Percentiles rank a stretch among this genome's conserved stretches.
phyloP scores from a whole-genome alignment of 2,797 vertebrate species.

The Ctenopoma kingsleyae region DNA sequence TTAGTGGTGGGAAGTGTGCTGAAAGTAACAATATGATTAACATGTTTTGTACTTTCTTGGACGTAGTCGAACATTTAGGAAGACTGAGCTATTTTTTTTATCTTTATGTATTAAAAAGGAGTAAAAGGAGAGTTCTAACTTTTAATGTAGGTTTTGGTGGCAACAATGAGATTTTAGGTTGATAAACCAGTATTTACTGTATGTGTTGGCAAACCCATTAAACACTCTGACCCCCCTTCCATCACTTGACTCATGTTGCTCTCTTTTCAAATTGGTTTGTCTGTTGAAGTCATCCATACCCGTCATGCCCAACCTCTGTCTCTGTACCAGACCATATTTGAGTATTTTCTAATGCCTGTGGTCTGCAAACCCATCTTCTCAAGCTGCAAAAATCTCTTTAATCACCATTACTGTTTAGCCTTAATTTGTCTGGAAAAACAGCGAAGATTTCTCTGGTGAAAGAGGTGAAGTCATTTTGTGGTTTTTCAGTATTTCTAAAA shows the following conservation, averaged over 20 bases:
- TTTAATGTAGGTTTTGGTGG: background rate
- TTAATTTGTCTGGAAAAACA: conserved; percentile 38
- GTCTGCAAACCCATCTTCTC: conserved; percentile 17
- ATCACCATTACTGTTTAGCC: conserved; percentile 34
- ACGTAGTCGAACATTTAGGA: background rate
- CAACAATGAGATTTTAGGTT: background rate
- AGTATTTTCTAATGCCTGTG: conserved; percentile 29
- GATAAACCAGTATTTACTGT: background rate
- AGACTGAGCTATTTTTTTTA: background rate
- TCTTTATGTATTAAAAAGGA: background rate
- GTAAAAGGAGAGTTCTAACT: background rate
- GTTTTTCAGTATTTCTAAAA: conserved; percentile 2
- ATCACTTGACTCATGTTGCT: conserved; percentile 29
- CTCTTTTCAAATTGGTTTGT: conserved; percentile 18
- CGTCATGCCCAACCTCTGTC: conserved; percentile 41
- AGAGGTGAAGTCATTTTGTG: conserved; percentile 31
- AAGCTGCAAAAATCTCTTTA: conserved; percentile 20
- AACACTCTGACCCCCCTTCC: conserved; percentile 3
- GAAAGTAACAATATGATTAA: background rate
- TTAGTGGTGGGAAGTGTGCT: background rate
- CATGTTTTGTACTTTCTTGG: background rate
- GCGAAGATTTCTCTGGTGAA: conserved; percentile 16
- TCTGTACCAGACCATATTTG: conserved; percentile 34
- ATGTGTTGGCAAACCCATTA: background rate
- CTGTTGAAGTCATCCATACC: conserved; percentile 43